A percentile compares a stretch with the other conserved stretches of the same genome.
Evolutionary conservation across 2,888 invertebrate genomes (phyloP).

Genomic region (Hypomecis atomaria): DNA sequence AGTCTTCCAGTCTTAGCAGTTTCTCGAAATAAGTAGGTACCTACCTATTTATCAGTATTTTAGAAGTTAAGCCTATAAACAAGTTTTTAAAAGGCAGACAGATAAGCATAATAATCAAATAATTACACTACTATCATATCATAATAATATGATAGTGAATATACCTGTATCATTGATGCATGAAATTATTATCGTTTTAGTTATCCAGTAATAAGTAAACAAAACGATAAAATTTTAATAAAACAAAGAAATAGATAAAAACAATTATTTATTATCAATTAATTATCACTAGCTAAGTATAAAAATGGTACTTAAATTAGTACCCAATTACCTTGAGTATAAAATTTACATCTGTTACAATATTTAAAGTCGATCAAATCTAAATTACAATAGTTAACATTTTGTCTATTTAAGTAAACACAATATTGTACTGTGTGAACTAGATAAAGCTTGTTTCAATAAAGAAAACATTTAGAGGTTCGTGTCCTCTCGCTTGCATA

Average conservation of each 20-base stretch:
- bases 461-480: too few species aligned
- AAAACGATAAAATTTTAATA: not conserved
- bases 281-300: conserved; percentile 2
- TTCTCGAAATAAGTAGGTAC: too few species aligned
- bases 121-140: too few species aligned
- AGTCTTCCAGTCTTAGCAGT: too few species aligned
- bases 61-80: too few species aligned
- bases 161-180: not conserved
- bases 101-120: too few species aligned
- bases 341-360: conserved; percentile 5
- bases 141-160: not conserved
- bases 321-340: not conserved
- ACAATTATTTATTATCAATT: conserved; percentile 15
- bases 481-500: too few species aligned
- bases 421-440: conserved; percentile 17
- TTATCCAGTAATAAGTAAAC: not conserved
- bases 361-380: conserved; percentile 6
- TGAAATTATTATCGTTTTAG: not conserved
- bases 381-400: conserved; percentile 15
- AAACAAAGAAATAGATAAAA: conserved; percentile 13
- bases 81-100: too few species aligned
- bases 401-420: conserved; percentile 9
- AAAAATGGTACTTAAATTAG: conserved; percentile 9
- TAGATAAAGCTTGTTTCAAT: not conserved
- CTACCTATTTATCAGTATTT: too few species aligned